phyloP scores from a whole-genome alignment of 2,888 invertebrate species.

The Drosophila peninsularis region DNA sequence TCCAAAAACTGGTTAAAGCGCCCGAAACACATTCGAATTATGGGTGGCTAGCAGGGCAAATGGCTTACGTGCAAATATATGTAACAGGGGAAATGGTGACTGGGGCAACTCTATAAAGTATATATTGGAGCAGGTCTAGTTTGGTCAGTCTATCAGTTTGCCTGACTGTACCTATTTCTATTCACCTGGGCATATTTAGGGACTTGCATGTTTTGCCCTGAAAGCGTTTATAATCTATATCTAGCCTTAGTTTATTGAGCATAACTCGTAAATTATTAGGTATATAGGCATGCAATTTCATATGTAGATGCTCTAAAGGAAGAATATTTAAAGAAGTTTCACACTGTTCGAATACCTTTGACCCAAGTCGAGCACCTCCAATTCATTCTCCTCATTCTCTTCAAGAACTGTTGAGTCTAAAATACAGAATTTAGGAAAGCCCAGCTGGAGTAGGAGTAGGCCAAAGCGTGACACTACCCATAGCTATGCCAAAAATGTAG shows the following conservation, averaged over 20 bases:
- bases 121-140: not conserved
- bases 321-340: not conserved
- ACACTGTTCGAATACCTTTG: not conserved
- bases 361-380: no score
- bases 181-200: no score
- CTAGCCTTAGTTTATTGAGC: no score
- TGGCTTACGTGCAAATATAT: not conserved
- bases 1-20: constrained; percentile 7
- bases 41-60: not conserved
- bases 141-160: not conserved
- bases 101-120: not conserved
- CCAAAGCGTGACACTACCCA: not conserved
- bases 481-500: not conserved
- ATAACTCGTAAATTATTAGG: no score
- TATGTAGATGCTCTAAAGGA: not conserved
- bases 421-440: not conserved
- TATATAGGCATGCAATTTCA: not conserved
- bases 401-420: no score
- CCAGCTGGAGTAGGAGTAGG: not conserved
- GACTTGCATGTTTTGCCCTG: no score
- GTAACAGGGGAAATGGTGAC: not conserved
- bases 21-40: not conserved
- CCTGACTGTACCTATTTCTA: no score
- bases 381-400: no score
- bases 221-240: no score